Evolutionary conservation across 2,797 vertebrate genomes (phyloP), one percentile per base, ranked within the genome.

Genomic region (Enteromius viviparus): DNA sequence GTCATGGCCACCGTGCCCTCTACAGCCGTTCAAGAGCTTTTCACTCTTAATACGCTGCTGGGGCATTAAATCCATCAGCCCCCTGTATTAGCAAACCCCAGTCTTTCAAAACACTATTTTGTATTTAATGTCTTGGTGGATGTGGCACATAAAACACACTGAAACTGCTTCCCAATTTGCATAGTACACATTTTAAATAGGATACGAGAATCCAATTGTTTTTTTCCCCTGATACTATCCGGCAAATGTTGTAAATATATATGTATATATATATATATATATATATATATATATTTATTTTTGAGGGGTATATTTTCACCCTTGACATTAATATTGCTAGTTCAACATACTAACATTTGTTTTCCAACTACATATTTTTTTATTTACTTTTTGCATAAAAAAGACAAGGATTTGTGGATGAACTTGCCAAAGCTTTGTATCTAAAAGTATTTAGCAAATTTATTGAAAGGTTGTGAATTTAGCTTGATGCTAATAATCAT

Each of bases 51-150:
- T 85, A 66, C 23, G 75, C 14, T 26, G 71, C 76, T 79, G 3
- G 53, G 70, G 37, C 51, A 84, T 85, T 85, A 86, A 85, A 85
- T 76, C 81, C 49, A 82, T 80, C 84, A 76, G 34, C 42, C n/a
- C 14, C 7, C 53, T 53, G 51, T 53, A 53, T 53, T 21, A 21
- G 71, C 71, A 71, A 83, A 74, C 83, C 29, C 10, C 2, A 62
- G 49, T 65, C 58, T 85, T 79, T 84, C 75, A 66, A 76, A 62
- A n/a, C n/a, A 53, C 40, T 47, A 34, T 80, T 84, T 74, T 42
- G 40, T 9, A 12, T 82, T 29, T 29, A 82, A 82, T 82, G 71
- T 76, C 34, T 75, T 68, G 53, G 55, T 76, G 19, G 32, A 17
- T 55, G 45, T 32, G 72, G 32, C 17, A 15, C 64, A 40, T 76